Conservation (phyloP, 2,888 invertebrate genomes). For the Caenorhabditis sp. region DNA sequence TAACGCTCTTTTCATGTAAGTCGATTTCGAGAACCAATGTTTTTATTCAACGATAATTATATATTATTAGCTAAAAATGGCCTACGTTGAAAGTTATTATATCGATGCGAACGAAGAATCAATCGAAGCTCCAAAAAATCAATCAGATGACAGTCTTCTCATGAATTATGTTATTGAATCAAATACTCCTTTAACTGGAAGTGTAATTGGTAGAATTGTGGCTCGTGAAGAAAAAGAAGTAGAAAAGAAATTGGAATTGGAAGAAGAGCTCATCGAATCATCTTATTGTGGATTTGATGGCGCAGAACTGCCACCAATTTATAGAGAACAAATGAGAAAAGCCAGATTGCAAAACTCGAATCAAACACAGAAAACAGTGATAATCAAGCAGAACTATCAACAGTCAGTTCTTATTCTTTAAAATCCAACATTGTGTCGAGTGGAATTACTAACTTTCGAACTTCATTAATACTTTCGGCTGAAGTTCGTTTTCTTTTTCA, state of each 20-base stretch:
- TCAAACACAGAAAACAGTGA: neutral
- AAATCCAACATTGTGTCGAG: no score
- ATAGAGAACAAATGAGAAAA: neutral
- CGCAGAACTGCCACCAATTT: neutral
- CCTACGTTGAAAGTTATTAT: slow-evolving; percentile 5
- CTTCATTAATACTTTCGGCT: no score
- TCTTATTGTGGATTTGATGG: neutral
- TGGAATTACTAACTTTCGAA: no score
- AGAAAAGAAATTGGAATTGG: no score
- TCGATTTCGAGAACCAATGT: neutral
- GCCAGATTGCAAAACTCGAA: neutral
- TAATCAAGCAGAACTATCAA: neutral
- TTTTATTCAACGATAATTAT: neutral
- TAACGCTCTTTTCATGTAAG: neutral
- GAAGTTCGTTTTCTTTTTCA: neutral
- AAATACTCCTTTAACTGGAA: neutral
- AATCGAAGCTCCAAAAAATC: neutral
- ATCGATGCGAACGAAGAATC: neutral
- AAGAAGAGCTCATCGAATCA: neutral
- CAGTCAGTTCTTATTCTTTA: no score
- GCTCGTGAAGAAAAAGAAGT: neutral
- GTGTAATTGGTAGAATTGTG: neutral
- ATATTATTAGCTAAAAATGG: neutral
- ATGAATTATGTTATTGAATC: neutral
- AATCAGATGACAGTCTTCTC: neutral